phyloP scores from a whole-genome alignment of 2,888 invertebrate species.

The Allacma fusca region DNA sequence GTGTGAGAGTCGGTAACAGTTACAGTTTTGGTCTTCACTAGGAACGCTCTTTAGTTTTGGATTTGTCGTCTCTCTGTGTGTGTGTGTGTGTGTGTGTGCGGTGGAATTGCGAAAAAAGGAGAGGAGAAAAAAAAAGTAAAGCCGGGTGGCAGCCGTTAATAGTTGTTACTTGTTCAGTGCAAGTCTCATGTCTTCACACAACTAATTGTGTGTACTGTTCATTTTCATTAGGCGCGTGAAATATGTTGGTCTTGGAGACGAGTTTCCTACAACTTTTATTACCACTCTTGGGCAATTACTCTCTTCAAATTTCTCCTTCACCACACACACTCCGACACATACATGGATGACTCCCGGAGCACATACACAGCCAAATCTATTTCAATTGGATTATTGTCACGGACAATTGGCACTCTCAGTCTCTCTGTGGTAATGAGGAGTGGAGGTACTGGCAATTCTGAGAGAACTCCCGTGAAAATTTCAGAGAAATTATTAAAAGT shows the following conservation, averaged over 20 bases:
- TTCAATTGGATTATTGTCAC: slow-evolving; percentile 31
- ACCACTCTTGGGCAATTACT: slow-evolving; percentile 17
- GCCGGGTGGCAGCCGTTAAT: too few species aligned
- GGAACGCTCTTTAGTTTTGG: too few species aligned
- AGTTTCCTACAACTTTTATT: slow-evolving; percentile 33
- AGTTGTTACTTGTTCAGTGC: too few species aligned
- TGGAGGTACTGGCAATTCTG: too few species aligned
- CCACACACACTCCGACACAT: not conserved
- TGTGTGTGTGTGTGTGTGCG: too few species aligned
- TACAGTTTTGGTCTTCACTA: too few species aligned
- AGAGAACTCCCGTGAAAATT: too few species aligned
- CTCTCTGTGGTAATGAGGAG: not conserved
- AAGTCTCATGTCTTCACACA: not conserved
- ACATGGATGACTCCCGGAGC: not conserved
- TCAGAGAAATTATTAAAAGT: too few species aligned
- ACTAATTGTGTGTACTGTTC: slow-evolving; percentile 33
- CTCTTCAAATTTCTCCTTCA: slow-evolving; percentile 13
- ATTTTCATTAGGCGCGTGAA: slow-evolving; percentile 33
- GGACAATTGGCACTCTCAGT: slow-evolving; percentile 25
- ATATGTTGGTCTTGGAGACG: not conserved
- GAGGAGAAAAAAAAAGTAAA: too few species aligned
- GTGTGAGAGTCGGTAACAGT: too few species aligned
- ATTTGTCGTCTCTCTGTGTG: too few species aligned
- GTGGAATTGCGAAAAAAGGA: too few species aligned
- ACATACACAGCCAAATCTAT: not conserved